phyloP scores from a whole-genome alignment of 30 jellyfish, hydroid and myxozoan genomes.

The Morbakka virulenta region DNA sequence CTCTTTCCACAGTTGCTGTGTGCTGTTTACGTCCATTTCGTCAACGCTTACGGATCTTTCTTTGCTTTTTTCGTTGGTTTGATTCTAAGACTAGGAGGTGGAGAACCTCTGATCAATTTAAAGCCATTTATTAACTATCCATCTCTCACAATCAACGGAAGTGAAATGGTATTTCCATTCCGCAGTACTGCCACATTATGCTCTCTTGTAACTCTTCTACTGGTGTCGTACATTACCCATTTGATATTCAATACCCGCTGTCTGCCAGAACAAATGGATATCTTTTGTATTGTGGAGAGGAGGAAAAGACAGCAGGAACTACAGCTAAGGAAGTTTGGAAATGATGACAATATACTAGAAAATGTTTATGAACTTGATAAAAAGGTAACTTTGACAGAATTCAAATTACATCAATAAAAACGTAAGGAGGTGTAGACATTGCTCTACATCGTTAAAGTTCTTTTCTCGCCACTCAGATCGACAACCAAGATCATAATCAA shows the following conservation, averaged over 20 bases:
- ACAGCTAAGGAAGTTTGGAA: too few species aligned
- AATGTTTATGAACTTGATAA: too few species aligned
- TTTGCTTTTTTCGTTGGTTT: slow-evolving; percentile 72
- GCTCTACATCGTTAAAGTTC: too few species aligned
- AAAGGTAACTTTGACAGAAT: too few species aligned
- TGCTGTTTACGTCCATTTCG: slow-evolving; percentile 79
- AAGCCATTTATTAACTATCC: slow-evolving; percentile 78
- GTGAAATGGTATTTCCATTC: slow-evolving; percentile 63
- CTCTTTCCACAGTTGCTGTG: slow-evolving; percentile 85
- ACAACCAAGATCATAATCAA: too few species aligned
- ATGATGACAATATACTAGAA: too few species aligned
- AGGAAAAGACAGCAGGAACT: too few species aligned
- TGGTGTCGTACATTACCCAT: slow-evolving; percentile 46
- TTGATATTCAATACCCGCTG: neutral
- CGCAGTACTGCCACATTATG: slow-evolving; percentile 79
- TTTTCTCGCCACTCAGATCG: too few species aligned
- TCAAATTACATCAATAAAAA: too few species aligned
- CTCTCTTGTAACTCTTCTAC: slow-evolving; percentile 51
- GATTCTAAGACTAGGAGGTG: slow-evolving; percentile 72
- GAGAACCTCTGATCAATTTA: slow-evolving; percentile 58
- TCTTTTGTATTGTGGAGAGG: too few species aligned
- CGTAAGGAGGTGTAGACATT: too few species aligned
- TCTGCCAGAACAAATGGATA: slow-evolving; percentile 15
- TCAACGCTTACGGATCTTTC: slow-evolving; percentile 76
- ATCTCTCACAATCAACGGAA: slow-evolving; percentile 22